These are phyloP conservation scores for Gambusia yucatana DNA, from an alignment of 2,797 vertebrate species.

Conservation along the genomic window DNA sequence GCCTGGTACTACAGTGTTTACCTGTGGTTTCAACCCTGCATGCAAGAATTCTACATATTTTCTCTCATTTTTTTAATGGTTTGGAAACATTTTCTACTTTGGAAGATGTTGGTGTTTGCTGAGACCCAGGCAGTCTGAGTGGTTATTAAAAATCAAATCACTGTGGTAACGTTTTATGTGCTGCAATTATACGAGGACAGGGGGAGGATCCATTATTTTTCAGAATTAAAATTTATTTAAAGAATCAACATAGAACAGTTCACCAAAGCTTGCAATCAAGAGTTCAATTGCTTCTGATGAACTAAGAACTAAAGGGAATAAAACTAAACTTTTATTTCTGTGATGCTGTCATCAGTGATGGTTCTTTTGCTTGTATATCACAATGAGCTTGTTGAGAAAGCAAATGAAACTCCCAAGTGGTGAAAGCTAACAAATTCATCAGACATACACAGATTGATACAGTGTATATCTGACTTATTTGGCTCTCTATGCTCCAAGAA, in stretches of 20 bases:
- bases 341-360: neutral
- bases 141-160: neutral
- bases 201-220: neutral
- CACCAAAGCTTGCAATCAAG: neutral
- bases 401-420: neutral
- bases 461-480: neutral
- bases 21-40: neutral
- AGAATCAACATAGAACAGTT: neutral
- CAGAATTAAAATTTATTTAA: neutral
- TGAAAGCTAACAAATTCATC: neutral
- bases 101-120: neutral
- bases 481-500: neutral
- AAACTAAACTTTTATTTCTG: neutral
- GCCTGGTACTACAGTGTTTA: constrained; percentile 35
- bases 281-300: neutral
- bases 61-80: constrained; percentile 24
- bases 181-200: neutral
- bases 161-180: neutral
- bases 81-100: constrained; percentile 35
- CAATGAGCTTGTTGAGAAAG: neutral
- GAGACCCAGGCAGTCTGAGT: neutral
- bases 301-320: neutral
- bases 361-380: neutral
- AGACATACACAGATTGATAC: neutral
- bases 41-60: neutral